phyloP scores from a whole-genome alignment of 2,888 invertebrate species.

The Asteroscopus sphinx region DNA sequence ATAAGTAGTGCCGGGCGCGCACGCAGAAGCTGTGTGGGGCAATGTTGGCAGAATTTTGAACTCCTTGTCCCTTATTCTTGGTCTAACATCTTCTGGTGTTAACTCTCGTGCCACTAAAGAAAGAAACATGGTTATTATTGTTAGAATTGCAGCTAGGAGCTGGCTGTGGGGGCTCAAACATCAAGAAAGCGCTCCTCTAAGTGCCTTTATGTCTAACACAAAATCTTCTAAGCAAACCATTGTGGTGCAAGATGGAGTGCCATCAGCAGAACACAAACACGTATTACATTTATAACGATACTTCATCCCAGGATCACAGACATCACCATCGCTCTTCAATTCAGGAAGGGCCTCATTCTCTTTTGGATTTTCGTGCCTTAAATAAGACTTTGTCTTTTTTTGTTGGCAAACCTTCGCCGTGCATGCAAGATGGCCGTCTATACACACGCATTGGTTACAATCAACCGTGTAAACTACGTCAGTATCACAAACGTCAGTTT shows the following conservation, averaged over 20 bases:
- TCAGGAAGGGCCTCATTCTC: slow-evolving; percentile 48
- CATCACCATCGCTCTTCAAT: slow-evolving; percentile 44
- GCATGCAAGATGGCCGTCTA: slow-evolving; percentile 43
- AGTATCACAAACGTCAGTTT: slow-evolving; percentile 17
- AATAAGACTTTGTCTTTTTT: neutral
- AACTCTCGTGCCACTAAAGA: slow-evolving; percentile 14
- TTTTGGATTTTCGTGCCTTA: slow-evolving; percentile 24
- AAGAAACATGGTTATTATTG: neutral
- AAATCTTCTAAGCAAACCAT: slow-evolving; percentile 69
- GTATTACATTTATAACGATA: slow-evolving; percentile 72
- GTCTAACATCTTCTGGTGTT: slow-evolving; percentile 26
- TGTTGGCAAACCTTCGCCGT: slow-evolving; percentile 53
- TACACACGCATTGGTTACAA: slow-evolving; percentile 70
- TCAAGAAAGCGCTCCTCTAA: slow-evolving; percentile 37
- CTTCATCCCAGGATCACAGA: slow-evolving; percentile 64
- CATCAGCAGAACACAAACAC: slow-evolving; percentile 64
- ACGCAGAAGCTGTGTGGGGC: slow-evolving; percentile 61
- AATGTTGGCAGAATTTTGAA: slow-evolving; percentile 56
- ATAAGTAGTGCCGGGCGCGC: slow-evolving; percentile 70
- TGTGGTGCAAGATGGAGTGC: slow-evolving; percentile 63
- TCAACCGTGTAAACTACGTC: slow-evolving; percentile 57
- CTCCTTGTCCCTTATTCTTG: slow-evolving; percentile 34
- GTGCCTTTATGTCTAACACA: slow-evolving; percentile 46
- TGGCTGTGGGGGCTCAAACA: neutral
- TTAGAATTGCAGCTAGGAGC: neutral